phyloP scores from a whole-genome alignment of 2,797 vertebrate species.

The Pelochelys cantorii region DNA sequence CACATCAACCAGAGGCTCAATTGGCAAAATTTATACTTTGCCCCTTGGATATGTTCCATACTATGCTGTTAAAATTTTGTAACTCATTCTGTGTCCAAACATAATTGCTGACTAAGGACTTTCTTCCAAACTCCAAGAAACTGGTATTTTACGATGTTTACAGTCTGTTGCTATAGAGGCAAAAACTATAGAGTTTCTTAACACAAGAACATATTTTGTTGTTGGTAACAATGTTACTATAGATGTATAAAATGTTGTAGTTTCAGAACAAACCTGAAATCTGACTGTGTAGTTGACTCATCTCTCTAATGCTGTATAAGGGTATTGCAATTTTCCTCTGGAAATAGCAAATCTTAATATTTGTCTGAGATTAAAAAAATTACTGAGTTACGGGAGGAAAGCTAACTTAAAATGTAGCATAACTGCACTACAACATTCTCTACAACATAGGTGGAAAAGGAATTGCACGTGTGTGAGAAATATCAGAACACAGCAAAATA shows the following conservation, averaged over 20 bases:
- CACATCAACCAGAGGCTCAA: neutral
- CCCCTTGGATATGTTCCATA: constrained; percentile 9
- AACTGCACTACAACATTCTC: neutral
- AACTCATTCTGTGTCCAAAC: constrained; percentile 38
- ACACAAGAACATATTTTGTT: neutral
- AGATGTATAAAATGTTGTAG: constrained; percentile 28
- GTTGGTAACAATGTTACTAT: constrained; percentile 33
- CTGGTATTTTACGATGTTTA: constrained; percentile 52
- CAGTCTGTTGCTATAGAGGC: constrained; percentile 5
- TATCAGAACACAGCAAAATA: neutral
- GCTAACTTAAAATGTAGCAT: neutral
- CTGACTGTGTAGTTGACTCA: neutral
- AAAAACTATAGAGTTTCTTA: neutral
- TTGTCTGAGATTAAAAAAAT: neutral
- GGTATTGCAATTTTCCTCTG: neutral
- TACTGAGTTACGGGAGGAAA: neutral
- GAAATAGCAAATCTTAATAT: neutral
- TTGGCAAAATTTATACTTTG: accelerated
- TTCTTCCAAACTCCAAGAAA: neutral
- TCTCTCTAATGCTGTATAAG: neutral
- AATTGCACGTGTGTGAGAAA: neutral
- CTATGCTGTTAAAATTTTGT: constrained; percentile 42
- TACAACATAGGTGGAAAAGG: neutral
- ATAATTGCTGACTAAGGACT: constrained; percentile 61
- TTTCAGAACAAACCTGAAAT: neutral